A percentile compares a stretch with the other conserved stretches of the same genome.
phyloP scores from a whole-genome alignment of 2,113 vertebrate genomes.

The Phrynocephalus versicolor region DNA sequence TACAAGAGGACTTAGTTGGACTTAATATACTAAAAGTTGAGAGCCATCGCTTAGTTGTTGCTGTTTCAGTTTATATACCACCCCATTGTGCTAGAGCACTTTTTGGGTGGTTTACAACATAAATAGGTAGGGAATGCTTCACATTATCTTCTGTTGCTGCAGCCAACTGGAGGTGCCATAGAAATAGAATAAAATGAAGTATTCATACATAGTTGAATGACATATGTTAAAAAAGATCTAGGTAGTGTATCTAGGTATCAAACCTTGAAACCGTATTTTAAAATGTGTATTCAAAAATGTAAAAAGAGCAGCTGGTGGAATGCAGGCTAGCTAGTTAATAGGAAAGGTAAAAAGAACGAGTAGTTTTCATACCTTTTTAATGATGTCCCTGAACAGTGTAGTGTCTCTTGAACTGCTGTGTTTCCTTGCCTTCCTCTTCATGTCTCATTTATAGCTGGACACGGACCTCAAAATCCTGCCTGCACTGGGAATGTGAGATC shows the following conservation, averaged over 20 bases:
- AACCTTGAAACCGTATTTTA: constrained; percentile 53
- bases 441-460: background rate
- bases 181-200: constrained; percentile 49
- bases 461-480: background rate
- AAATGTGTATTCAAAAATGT: constrained; percentile 6
- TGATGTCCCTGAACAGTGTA: background rate
- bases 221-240: background rate
- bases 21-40: no score
- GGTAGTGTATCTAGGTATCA: background rate
- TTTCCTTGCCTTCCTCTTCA: background rate
- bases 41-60: no score
- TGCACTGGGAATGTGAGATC: background rate
- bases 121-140: background rate
- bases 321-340: background rate
- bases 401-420: background rate
- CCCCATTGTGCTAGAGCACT: no score
- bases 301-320: background rate
- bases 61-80: no score
- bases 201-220: background rate
- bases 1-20: no score
- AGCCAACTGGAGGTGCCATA: background rate
- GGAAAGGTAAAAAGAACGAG: background rate
- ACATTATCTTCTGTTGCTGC: background rate
- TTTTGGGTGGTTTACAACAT: no score
- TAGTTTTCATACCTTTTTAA: background rate